Evolutionary conservation across 2,888 invertebrate genomes (phyloP).

Genomic region (Tubulanus polymorphus): DNA sequence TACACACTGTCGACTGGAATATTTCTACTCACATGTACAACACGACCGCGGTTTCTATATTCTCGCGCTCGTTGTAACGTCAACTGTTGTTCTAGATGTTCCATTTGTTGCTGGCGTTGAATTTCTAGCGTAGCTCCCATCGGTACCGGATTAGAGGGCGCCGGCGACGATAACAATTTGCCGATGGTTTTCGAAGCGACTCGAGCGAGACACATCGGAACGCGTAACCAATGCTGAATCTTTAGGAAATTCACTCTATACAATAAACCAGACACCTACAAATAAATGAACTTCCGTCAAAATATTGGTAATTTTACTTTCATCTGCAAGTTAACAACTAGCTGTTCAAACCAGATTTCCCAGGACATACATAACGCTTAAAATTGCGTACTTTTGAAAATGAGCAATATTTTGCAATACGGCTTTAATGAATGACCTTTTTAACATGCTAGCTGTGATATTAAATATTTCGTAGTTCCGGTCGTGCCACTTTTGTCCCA

Average conservation of each 20-base stretch:
- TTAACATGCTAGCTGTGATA: no score
- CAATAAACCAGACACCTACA: conserved; percentile 53
- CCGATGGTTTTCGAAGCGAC: conserved; percentile 50
- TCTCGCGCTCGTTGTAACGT: conserved; percentile 14
- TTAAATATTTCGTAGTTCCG: no score
- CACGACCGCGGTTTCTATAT: background rate
- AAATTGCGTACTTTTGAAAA: no score
- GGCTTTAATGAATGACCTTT: no score
- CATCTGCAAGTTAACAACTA: no score
- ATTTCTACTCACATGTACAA: no score
- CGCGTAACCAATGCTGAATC: conserved; percentile 48
- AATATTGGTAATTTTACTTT: no score
- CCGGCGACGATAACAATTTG: conserved; percentile 50
- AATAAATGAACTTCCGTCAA: conserved; percentile 19
- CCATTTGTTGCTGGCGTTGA: conserved; percentile 57
- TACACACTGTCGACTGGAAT: no score
- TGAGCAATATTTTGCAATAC: no score
- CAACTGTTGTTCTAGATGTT: conserved; percentile 57
- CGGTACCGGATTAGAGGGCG: conserved; percentile 48
- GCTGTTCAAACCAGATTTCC: no score
- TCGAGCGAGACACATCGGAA: conserved; percentile 52
- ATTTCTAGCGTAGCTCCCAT: conserved; percentile 59
- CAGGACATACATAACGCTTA: no score
- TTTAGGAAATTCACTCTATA: conserved; percentile 54
- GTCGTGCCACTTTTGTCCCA: no score